Conservation (phyloP, 1,140 invertebrate species). For the Aporrectodea caliginosa region DNA sequence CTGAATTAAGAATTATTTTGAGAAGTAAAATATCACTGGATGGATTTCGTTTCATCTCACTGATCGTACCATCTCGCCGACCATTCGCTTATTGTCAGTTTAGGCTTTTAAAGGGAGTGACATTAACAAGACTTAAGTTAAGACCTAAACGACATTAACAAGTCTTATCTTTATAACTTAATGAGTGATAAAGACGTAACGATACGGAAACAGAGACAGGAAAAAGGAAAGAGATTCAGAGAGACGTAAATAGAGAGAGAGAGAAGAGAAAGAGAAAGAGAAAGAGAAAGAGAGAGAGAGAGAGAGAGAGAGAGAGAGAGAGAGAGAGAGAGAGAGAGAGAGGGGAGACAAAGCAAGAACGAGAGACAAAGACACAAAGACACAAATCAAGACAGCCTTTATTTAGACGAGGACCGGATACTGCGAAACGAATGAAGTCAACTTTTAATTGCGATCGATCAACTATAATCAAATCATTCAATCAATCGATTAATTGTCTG, state of each 20-base stretch:
- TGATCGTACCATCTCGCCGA: background rate
- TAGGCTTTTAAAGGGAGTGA: no score
- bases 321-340: background rate
- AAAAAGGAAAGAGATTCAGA: background rate
- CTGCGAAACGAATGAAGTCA: background rate
- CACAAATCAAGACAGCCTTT: no score
- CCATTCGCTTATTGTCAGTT: no score
- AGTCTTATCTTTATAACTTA: no score
- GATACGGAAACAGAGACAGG: no score
- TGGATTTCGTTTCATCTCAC: no score
- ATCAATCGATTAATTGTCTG: no score
- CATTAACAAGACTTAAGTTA: background rate
- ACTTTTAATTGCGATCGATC: background rate
- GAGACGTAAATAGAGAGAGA: background rate
- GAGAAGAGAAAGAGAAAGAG: background rate
- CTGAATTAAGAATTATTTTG: no score
- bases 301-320: background rate
- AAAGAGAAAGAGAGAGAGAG: background rate
- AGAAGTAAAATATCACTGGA: no score
- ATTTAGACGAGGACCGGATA: background rate
- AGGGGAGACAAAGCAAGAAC: background rate
- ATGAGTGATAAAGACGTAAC: no score
- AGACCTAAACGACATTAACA: background rate
- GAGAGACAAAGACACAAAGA: no score
- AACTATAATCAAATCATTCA: background rate